Conservation (phyloP, 2,888 invertebrate species). For the Tipula unca region DNA sequence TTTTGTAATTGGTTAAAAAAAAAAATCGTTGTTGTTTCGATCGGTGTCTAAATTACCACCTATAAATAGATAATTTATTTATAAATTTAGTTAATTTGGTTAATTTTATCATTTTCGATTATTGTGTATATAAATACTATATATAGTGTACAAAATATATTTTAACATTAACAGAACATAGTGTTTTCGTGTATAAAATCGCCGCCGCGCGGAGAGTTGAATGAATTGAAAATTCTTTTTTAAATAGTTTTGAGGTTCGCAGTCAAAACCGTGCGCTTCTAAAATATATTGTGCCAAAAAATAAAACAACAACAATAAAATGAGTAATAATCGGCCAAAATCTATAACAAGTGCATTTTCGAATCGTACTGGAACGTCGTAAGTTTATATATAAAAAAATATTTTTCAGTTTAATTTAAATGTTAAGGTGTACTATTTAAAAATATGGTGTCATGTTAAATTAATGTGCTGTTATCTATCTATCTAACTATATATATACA, state of each 20-base stretch:
- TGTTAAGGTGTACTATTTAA: too few species aligned
- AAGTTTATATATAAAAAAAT: background rate
- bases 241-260: background rate
- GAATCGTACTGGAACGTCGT: background rate
- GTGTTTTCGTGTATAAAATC: background rate
- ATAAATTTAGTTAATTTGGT: background rate
- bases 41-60: background rate
- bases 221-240: background rate
- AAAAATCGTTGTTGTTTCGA: background rate
- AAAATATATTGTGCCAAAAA: too few species aligned
- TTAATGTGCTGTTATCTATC: background rate
- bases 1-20: background rate
- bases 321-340: background rate
- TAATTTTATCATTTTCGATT: background rate
- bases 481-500: too few species aligned
- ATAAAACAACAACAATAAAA: background rate
- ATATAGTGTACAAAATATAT: background rate
- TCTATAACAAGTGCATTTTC: background rate
- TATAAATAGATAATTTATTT: constrained; percentile 8
- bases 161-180: background rate
- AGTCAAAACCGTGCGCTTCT: background rate
- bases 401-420: too few species aligned
- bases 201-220: background rate
- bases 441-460: background rate
- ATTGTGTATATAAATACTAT: too few species aligned